These are phyloP conservation scores for Chesias legatella DNA, from an alignment of 2,888 invertebrate genomes.

Conservation along the genomic window DNA sequence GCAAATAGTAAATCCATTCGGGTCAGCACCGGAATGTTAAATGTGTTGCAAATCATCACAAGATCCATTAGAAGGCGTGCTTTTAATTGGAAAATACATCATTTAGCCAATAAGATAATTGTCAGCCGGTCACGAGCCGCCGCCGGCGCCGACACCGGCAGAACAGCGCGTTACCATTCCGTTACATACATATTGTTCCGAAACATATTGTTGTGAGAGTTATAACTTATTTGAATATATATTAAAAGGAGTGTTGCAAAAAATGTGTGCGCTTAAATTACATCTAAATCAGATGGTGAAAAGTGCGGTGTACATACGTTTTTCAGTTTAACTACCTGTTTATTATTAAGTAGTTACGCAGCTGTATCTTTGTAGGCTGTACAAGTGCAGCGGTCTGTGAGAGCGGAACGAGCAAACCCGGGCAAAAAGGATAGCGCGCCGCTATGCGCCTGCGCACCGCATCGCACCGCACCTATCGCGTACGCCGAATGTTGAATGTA, in stretches of 20 bases:
- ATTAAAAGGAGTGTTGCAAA: too few relatives aligned
- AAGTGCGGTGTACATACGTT: too few relatives aligned
- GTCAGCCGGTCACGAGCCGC: constrained; percentile 12
- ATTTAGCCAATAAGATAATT: constrained; percentile 19
- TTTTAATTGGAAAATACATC: constrained; percentile 19
- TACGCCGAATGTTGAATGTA: not conserved
- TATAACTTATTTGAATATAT: too few relatives aligned
- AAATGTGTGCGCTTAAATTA: too few relatives aligned
- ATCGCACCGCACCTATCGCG: too few relatives aligned
- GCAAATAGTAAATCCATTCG: too few relatives aligned
- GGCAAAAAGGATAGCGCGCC: constrained; percentile 39
- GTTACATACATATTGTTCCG: too few relatives aligned
- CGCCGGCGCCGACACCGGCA: too few relatives aligned
- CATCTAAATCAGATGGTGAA: too few relatives aligned
- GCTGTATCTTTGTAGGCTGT: not conserved
- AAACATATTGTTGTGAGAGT: too few relatives aligned
- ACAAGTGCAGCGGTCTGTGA: constrained; percentile 23
- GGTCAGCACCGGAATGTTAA: not conserved
- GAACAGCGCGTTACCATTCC: too few relatives aligned
- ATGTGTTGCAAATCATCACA: not conserved
- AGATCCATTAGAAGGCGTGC: constrained; percentile 8
- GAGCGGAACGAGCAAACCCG: constrained; percentile 26
- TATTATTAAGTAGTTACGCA: constrained; percentile 3
- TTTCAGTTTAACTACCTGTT: too few relatives aligned
- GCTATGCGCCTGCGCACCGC: constrained; percentile 33